phyloP scores from a whole-genome alignment of 2,113 vertebrate genomes.

The Setophaga kirtlandii region DNA sequence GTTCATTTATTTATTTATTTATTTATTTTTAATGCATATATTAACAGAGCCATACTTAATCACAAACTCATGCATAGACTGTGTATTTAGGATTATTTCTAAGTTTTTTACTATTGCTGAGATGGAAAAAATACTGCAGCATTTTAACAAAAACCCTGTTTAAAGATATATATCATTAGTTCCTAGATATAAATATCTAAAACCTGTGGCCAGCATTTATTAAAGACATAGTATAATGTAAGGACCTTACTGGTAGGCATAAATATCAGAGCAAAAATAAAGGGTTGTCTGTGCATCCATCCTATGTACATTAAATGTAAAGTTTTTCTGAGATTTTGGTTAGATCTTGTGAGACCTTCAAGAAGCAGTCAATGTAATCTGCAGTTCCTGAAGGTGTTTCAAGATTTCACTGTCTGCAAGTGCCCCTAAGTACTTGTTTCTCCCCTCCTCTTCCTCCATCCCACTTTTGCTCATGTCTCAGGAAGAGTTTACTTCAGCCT shows the following conservation, averaged over 20 bases:
- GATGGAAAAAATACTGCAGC: not conserved
- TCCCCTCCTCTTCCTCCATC: not conserved
- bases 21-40: not conserved
- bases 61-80: not conserved
- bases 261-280: not conserved
- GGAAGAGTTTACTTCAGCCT: not conserved
- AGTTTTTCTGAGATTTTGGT: not conserved
- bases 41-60: not conserved
- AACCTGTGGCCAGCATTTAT: not conserved
- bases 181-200: not conserved
- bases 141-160: not conserved
- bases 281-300: not conserved
- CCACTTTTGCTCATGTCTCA: not conserved
- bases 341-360: not conserved
- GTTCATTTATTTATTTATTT: too few relatives aligned
- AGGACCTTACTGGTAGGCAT: not conserved
- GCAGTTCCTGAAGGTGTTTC: not conserved
- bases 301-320: not conserved
- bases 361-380: not conserved
- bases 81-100: not conserved
- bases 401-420: not conserved
- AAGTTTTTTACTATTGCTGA: not conserved
- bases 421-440: accelerated
- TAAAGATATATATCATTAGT: not conserved
- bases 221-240: not conserved